Evolutionary conservation across 2,888 invertebrate species (phyloP).

Genomic region (Augochlorella aurata): DNA sequence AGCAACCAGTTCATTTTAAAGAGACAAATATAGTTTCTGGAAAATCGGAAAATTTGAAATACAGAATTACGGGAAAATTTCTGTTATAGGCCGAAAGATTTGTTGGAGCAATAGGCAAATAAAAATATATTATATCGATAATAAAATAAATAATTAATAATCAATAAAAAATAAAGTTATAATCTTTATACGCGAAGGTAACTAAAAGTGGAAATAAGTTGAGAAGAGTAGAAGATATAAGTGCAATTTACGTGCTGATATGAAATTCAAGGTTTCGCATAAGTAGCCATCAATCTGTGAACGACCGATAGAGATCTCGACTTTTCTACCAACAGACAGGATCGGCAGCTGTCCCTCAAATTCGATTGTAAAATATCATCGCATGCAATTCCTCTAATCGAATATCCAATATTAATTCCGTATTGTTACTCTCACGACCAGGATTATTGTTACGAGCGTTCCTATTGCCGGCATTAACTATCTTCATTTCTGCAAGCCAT

Average conservation of each 20-base stretch:
- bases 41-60: too few species aligned
- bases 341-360: not conserved
- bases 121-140: too few species aligned
- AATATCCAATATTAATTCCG: constrained; percentile 24
- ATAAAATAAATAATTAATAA: too few species aligned
- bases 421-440: not conserved
- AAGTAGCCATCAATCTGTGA: constrained; percentile 65
- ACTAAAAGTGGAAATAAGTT: constrained; percentile 39
- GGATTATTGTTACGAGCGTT: constrained; percentile 13
- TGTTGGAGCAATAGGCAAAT: not conserved
- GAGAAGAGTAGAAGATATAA: constrained; percentile 50
- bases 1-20: not conserved
- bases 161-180: not conserved
- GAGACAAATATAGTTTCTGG: too few species aligned
- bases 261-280: constrained; percentile 62
- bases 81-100: not conserved
- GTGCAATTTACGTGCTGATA: constrained; percentile 64
- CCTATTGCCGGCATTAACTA: constrained; percentile 21
- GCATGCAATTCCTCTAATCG: constrained; percentile 5
- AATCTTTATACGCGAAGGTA: not conserved
- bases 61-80: not conserved
- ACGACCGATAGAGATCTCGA: not conserved
- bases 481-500: constrained; percentile 22
- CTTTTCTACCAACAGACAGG: not conserved
- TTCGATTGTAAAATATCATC: constrained; percentile 19